These are phyloP conservation scores for Onychostoma macrolepis DNA, from an alignment of 2,113 vertebrate species.

Conservation along the genomic window DNA sequence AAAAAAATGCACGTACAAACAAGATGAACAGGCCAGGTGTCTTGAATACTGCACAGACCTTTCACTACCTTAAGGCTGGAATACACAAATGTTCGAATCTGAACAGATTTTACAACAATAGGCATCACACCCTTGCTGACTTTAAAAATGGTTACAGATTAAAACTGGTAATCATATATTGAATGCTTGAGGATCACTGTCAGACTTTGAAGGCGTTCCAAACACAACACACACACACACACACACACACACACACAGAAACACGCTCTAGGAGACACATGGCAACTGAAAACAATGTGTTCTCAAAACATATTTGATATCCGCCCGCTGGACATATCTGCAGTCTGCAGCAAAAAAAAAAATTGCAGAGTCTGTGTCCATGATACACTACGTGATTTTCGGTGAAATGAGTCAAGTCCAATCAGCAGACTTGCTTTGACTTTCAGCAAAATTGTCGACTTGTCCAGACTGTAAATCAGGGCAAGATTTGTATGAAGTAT, in stretches of 20 bases:
- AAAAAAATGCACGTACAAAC: not conserved
- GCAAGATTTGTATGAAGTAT: not conserved
- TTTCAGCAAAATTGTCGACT: not conserved
- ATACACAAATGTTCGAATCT: not conserved
- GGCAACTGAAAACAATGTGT: not conserved
- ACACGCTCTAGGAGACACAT: not conserved
- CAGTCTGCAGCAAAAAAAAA: not conserved
- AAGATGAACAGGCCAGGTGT: not conserved
- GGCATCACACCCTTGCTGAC: not conserved
- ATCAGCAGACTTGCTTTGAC: not conserved
- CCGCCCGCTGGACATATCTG: not conserved
- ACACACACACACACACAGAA: not conserved
- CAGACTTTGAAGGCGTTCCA: not conserved
- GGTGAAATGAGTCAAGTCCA: not conserved
- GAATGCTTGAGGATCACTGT: not conserved
- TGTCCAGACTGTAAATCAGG: not conserved
- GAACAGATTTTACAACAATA: not conserved
- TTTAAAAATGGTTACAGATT: not conserved
- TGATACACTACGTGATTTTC: not conserved
- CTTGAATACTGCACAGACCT: not conserved
- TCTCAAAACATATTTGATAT: not conserved
- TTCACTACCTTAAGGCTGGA: not conserved
- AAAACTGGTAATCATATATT: not conserved
- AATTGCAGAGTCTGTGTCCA: not conserved
- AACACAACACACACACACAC: not conserved